A percentile compares a stretch with the other conserved stretches of the same genome.
Evolutionary conservation across 2,888 invertebrate species (phyloP).

Genomic region (Euclidia mi): DNA sequence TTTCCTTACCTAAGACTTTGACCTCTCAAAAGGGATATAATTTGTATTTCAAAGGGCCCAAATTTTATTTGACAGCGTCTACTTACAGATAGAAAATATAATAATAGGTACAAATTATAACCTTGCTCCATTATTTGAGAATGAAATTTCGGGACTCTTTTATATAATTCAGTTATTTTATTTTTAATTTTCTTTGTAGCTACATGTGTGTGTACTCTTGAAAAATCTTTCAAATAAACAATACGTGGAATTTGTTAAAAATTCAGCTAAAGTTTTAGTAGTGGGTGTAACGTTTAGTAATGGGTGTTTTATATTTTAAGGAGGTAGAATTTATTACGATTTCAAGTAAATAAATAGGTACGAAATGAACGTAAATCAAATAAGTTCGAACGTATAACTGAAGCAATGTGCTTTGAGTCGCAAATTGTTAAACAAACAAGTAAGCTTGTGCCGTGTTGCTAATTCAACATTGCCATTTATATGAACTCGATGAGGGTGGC

Average conservation of each 20-base stretch:
- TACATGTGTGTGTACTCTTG: neutral
- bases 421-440: slow-evolving; percentile 33
- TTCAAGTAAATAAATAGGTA: neutral
- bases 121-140: slow-evolving; percentile 1
- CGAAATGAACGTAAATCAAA: neutral
- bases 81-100: slow-evolving; percentile 20
- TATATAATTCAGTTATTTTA: neutral
- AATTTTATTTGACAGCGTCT: slow-evolving; percentile 37
- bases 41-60: slow-evolving; percentile 52
- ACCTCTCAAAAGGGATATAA: slow-evolving; percentile 49
- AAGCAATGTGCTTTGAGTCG: slow-evolving; percentile 27
- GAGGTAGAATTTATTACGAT: too few relatives aligned
- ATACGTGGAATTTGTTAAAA: neutral
- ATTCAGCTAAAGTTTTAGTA: neutral
- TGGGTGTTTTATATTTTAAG: too few relatives aligned
- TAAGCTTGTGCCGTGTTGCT: slow-evolving; percentile 38
- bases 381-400: slow-evolving; percentile 14
- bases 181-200: neutral
- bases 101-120: slow-evolving; percentile 15
- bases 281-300: too few relatives aligned
- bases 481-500: slow-evolving; percentile 19
- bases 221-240: neutral
- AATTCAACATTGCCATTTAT: slow-evolving; percentile 49
- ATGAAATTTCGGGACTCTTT: neutral
- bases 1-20: slow-evolving; percentile 49